Conservation (phyloP, 2,797 vertebrate genomes). For the Alfaro cultratus region DNA sequence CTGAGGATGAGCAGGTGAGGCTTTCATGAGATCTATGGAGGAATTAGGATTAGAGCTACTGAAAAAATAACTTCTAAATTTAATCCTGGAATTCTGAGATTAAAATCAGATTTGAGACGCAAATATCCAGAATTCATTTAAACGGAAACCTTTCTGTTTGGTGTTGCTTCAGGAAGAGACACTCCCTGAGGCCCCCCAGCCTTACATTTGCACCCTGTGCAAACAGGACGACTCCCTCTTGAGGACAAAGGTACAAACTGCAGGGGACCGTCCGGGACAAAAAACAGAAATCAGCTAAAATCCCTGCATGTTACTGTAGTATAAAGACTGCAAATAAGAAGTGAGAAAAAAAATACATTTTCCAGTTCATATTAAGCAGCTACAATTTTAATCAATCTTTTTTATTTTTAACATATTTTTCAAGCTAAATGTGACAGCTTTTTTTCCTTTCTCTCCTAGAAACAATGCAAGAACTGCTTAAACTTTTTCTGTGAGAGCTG, state of each 20-base stretch:
- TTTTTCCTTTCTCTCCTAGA: slow-evolving; percentile 68
- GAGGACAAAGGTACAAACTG: slow-evolving; percentile 80
- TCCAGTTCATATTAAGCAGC: neutral
- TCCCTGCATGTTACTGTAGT: neutral
- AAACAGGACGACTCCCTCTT: slow-evolving; percentile 78
- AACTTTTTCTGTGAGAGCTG: slow-evolving; percentile 88
- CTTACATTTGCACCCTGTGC: slow-evolving; percentile 84
- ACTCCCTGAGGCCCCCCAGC: slow-evolving; percentile 51
- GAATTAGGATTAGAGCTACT: too few relatives aligned
- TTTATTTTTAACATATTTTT: neutral
- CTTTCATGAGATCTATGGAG: neutral
- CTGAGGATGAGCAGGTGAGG: slow-evolving; percentile 76
- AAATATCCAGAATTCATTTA: neutral
- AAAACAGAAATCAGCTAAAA: neutral
- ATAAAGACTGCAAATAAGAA: neutral
- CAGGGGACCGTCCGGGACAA: neutral
- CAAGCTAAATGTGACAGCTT: neutral
- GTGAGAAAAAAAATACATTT: neutral
- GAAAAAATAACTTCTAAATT: too few relatives aligned
- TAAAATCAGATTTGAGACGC: too few relatives aligned
- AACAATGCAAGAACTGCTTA: slow-evolving; percentile 87
- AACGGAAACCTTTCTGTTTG: neutral
- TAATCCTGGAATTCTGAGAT: too few relatives aligned
- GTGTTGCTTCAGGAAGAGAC: slow-evolving; percentile 76
- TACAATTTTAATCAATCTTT: neutral